Base-by-base conservation (phyloP, 2,888 invertebrate genomes). In the Melieria crassipennis region DNA sequence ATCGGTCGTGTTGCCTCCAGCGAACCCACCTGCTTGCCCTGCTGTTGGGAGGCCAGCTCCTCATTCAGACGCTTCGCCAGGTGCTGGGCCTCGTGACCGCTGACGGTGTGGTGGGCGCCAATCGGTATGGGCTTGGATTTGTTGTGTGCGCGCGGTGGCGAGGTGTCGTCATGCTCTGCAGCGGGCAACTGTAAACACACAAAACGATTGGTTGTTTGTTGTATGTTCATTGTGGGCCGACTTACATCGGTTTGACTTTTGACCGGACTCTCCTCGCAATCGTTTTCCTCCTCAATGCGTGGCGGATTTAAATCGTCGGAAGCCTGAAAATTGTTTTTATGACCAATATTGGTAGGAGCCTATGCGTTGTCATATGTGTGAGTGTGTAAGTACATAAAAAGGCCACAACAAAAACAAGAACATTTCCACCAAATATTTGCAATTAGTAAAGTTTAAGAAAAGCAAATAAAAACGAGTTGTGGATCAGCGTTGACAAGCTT, bases 121-220 rank as follows among this genome's bases (percentile, higher is more conserved):
- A 94, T 94, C 4, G 93, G 93, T 81, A 94, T 94, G 0, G 94
- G 93, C 82, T 92, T 92, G 0, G 93, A 93, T 48, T 91, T 90
- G 16, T 89, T 78, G 78, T 89, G 87, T 13, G n/a, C 45, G 60
- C 48, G 60, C 1, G 52, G 67, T 10, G 67, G 67, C 13, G 67
- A 52, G 30, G 1, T 7, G n/a, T n/a, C n/a, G 42, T 69, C 50
- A 7, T 57, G 63, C n/a, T 69, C 69, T 30, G 30, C 30, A 30
- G 30, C 3, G 30, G 30, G 30, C 30, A 30, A 30, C 30, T 30
- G 30, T 30, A 30, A 30, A 30, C 30, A 3, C 30, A 30, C 30
- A 61, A 10, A 30, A 61, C 30, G 9, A 42, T 13, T 61, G 11
- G n/a, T 42, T 61, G 61, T 42, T 43, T 61, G 42, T 42, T 30